phyloP scores from a whole-genome alignment of 1,140 invertebrate species.

The Drosophila gunungcola region DNA sequence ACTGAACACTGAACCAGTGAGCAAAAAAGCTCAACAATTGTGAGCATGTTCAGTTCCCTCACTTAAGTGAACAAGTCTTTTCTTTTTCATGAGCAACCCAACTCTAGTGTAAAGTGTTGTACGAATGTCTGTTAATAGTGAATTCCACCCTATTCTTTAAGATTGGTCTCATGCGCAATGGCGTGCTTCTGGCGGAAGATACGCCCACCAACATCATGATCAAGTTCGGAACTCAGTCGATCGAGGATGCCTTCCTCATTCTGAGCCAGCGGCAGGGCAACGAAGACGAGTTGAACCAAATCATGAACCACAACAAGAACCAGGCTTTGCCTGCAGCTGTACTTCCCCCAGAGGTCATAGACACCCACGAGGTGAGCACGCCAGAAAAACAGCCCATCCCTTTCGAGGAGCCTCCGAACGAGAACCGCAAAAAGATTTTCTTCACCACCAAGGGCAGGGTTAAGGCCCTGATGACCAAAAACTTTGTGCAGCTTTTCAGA shows the following conservation, averaged over 20 bases:
- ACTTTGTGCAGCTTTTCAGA: constrained; percentile 87
- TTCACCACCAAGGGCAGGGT: constrained; percentile 81
- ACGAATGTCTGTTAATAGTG: no score
- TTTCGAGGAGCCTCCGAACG: constrained; percentile 52
- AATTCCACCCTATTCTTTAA: constrained; percentile 70
- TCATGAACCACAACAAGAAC: constrained; percentile 55
- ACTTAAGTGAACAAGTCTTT: no score
- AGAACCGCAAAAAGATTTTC: constrained; percentile 71
- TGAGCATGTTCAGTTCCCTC: no score
- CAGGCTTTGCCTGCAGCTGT: constrained; percentile 55
- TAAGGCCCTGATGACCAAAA: constrained; percentile 86
- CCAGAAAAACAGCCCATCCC: constrained; percentile 60
- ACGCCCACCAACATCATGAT: constrained; percentile 89
- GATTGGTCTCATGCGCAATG: constrained; percentile 95
- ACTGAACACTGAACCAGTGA: no score
- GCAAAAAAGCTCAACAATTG: no score
- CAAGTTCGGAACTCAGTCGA: constrained; percentile 87
- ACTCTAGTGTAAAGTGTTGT: no score
- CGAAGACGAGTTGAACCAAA: constrained; percentile 63
- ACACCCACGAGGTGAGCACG: constrained; percentile 45
- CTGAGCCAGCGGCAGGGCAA: constrained; percentile 88
- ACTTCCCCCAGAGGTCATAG: constrained; percentile 69
- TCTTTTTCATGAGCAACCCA: no score
- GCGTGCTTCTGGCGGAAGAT: constrained; percentile 93
- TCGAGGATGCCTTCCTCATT: constrained; percentile 91